Base-by-base conservation (phyloP, 2,888 invertebrate genomes). In the Andricus quercusramuli region DNA sequence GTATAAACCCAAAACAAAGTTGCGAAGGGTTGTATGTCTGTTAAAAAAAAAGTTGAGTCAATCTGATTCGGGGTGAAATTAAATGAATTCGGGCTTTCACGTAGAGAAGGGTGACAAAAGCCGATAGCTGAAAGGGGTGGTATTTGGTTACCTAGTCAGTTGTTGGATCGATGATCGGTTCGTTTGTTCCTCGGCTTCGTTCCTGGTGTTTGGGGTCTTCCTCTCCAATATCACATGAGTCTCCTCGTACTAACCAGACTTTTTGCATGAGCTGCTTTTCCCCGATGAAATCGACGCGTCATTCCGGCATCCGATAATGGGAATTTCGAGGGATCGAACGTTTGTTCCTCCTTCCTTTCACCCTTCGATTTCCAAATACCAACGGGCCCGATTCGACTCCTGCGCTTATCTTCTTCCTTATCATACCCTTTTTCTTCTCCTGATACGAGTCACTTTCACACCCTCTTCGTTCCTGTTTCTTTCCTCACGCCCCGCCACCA, bases 341-440 rank as follows among this genome's bases (percentile, higher is more conserved):
- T 62, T 62, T 70, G 81, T 79, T 81, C 78, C 81, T 80, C 37
- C 62, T 74, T 79, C 79, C 79, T 29, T 29, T 65, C 82, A 41
- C 81, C 82, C 65, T 70, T 70, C 78, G 76, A 76, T 32, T 68
- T 56, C 62, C 80, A 81, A 79, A 83, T 82, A 79, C 83, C 77
- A 77, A 13, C 83, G 79, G 79, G 83, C 81, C 86, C 80, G 84
- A 86, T 82, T 85, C 78, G 67, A 82, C 65, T 66, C 80, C 20
- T 70, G 65, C 78, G 65, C 78, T 68, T 66, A 84, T 82, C 80
- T 85, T 85, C 81, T 85, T 86, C 84, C 82, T 88, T 87, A 86
- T 88, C 90, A 90, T 90, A 79, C 89, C 90, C 86, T 77, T 81
- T 85, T 80, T 81, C 82, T 77, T 37, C 32, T 32, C 32, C 37